Percentiles rank a stretch among this genome's conserved stretches.
Evolutionary conservation across 1,140 invertebrate genomes (phyloP).

Genomic region (Drosophila sturtevanti): DNA sequence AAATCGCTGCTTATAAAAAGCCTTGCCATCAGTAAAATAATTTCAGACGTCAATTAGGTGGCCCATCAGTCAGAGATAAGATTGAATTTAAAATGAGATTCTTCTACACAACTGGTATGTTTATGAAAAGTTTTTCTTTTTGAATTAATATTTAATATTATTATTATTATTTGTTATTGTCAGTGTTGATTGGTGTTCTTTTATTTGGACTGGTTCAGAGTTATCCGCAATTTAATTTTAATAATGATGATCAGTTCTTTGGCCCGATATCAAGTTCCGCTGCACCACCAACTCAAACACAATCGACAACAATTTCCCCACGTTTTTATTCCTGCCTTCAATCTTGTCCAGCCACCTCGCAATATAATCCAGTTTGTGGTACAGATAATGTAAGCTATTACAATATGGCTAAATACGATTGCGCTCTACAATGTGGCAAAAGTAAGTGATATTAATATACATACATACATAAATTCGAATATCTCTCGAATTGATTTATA

Average conservation of each 20-base stretch:
- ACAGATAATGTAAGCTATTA: conserved; percentile 86
- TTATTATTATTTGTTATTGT: rapidly evolving
- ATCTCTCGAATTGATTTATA: too few relatives aligned
- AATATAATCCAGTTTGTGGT: conserved; percentile 90
- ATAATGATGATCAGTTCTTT: background rate
- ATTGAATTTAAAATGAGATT: conserved; percentile 5
- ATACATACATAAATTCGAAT: too few relatives aligned
- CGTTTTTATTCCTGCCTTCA: conserved; percentile 55
- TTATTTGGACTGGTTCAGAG: background rate
- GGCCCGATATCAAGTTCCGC: conserved; percentile 31
- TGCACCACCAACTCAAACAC: conserved; percentile 15
- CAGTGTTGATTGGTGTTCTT: conserved; percentile 21
- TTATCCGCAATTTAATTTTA: conserved; percentile 23
- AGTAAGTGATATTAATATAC: conserved; percentile 76
- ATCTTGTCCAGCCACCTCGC: conserved; percentile 82
- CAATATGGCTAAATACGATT: conserved; percentile 85
- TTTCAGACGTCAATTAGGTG: conserved; percentile 1
- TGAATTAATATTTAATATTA: too few relatives aligned
- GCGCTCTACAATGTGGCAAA: conserved; percentile 85
- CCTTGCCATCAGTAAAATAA: background rate
- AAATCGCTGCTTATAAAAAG: conserved; percentile 3
- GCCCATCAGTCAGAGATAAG: conserved; percentile 1
- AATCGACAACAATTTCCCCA: conserved; percentile 22
- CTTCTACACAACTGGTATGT: background rate
- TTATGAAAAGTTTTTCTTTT: too few relatives aligned